Evolutionary conservation across 2,113 vertebrate genomes (phyloP), one percentile per base, ranked within the genome.

Genomic region (Takifugu bimaculatus): DNA sequence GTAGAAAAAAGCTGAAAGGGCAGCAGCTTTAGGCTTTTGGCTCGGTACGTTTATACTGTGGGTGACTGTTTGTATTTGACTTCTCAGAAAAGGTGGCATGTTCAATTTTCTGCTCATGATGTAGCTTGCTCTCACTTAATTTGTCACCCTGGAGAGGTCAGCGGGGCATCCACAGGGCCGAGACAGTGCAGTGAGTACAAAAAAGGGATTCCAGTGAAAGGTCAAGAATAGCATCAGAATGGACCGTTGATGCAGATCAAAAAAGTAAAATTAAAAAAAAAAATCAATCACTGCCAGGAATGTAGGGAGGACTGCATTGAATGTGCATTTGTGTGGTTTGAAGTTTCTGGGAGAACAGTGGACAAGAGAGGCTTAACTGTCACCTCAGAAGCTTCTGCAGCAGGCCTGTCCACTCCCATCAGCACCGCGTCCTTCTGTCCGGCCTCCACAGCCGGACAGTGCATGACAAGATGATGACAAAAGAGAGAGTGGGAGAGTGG

Each of bases 81-180:
- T 60, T 63, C 60, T 20, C 68, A 64, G 35, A 54, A 62, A 70
- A 77, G 66, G 78, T 85, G 77, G 70, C 80, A 83, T 86, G 85
- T 87, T 84, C 81, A 81, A 89, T 90, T 88, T 87, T 76, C 67
- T 4, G n/a, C 50, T 77, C 63, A 75, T 87, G 88, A 90, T 89
- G 88, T 90, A 89, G 83, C 74, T 82, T 63, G 60, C 60, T 77
- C 78, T 53, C 66, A 74, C 78, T 80, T 88, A 86, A 89, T 88
- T 81, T 80, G 69, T 72, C 56, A 65, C 60, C 59, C 76, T 39
- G 45, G 71, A 69, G 79, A 84, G 84, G 89, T 88, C 87, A 87
- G 62, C 55, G 60, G 54, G 72, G 75, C 66, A 56, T 25, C 66
- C 20, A 10, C 29, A 63, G n/a, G 59, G 68, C 55, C 29, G 60